A percentile compares a stretch with the other conserved stretches of the same genome.
These are phyloP conservation scores for Glareola pratincola DNA, from an alignment of 2,113 vertebrate species.

Conservation along the genomic window DNA sequence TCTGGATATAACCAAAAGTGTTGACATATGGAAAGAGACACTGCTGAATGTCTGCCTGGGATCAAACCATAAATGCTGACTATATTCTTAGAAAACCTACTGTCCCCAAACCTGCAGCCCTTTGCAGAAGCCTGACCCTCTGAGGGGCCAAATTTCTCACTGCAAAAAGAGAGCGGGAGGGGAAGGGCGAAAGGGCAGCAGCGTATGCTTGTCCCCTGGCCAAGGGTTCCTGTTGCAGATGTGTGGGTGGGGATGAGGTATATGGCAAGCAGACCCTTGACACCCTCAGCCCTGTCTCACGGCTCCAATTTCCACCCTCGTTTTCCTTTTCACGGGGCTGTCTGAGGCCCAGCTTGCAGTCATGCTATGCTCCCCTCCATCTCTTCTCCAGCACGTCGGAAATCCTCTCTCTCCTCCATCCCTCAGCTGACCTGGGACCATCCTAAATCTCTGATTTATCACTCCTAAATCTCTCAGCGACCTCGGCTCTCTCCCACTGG, in stretches of 20 bases:
- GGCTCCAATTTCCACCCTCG: background rate
- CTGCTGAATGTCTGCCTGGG: background rate
- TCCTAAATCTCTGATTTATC: background rate
- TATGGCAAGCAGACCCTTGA: background rate
- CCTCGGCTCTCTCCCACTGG: fast-evolving
- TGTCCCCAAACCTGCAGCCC: background rate
- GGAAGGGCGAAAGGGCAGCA: background rate
- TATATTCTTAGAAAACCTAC: background rate
- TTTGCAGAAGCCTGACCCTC: background rate
- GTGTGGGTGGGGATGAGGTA: background rate
- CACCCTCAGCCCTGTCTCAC: background rate
- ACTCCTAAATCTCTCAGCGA: fast-evolving
- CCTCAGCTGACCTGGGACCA: background rate
- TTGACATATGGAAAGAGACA: background rate
- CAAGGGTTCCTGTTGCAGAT: background rate
- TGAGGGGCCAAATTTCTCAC: background rate
- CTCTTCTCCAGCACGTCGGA: background rate
- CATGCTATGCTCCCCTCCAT: fast-evolving
- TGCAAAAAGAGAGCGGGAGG: fast-evolving
- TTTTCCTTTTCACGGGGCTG: background rate
- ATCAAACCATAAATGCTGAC: background rate
- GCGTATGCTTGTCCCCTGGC: background rate
- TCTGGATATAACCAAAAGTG: background rate
- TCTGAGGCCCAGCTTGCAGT: background rate
- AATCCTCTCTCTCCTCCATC: background rate